Conservation (phyloP, 1,140 invertebrate species). For the Capitella teleta region DNA sequence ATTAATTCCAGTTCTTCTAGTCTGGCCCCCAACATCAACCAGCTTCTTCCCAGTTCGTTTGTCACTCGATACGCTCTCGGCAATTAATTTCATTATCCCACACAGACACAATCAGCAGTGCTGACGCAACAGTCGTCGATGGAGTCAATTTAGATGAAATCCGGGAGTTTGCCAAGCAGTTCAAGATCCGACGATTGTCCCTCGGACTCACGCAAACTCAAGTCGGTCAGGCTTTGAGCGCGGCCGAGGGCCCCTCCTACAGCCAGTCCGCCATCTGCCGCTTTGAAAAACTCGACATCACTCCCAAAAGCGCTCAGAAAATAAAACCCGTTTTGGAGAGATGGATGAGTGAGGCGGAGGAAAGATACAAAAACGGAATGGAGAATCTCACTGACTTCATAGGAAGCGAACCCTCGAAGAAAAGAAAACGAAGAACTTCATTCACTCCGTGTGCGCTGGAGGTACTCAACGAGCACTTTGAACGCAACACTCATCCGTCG, state of each 20-base stretch:
- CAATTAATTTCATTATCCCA: too few relatives aligned
- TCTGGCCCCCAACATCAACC: constrained; percentile 33
- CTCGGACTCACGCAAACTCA: constrained; percentile 92
- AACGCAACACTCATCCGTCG: constrained; percentile 93
- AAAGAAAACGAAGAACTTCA: constrained; percentile 86
- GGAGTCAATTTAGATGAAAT: constrained; percentile 95
- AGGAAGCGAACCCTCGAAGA: constrained; percentile 89
- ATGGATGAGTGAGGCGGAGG: constrained; percentile 97
- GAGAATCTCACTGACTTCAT: constrained; percentile 88
- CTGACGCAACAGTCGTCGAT: constrained; percentile 81
- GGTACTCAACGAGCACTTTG: constrained; percentile 86
- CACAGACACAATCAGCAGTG: constrained; percentile 56
- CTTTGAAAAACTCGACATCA: constrained; percentile 99
- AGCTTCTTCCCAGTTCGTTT: constrained; percentile 37
- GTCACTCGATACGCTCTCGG: too few relatives aligned
- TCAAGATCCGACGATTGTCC: constrained; percentile 83
- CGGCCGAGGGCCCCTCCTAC: constrained; percentile 92
- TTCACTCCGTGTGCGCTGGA: constrained; percentile 93
- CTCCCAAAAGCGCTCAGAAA: constrained; percentile 97
- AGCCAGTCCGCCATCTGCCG: constrained; percentile 98
- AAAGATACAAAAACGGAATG: constrained; percentile 72
- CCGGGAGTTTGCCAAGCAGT: constrained; percentile 94
- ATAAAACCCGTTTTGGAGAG: constrained; percentile 94
- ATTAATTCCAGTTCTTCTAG: too few relatives aligned
- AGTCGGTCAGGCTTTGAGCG: constrained; percentile 70